Percentiles rank a stretch among this genome's conserved stretches.
Evolutionary conservation across 2,113 vertebrate species (phyloP).

Genomic region (Hydropotes inermis): DNA sequence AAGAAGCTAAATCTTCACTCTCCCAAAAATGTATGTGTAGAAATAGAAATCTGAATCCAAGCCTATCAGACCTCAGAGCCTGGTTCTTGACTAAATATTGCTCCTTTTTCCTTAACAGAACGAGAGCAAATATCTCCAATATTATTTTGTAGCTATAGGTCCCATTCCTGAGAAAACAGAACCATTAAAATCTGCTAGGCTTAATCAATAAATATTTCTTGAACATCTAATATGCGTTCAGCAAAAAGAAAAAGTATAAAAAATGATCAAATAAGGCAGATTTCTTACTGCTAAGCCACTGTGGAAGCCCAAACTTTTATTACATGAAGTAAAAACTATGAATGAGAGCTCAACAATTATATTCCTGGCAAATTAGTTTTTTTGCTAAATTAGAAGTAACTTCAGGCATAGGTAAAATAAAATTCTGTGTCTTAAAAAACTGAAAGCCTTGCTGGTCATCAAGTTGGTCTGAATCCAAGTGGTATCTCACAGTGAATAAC

Average conservation of each 20-base stretch:
- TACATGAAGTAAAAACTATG: background rate
- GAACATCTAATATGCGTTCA: background rate
- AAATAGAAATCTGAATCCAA: background rate
- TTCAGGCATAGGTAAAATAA: background rate
- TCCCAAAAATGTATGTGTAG: background rate
- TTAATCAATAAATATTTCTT: background rate
- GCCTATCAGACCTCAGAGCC: background rate
- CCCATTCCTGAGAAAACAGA: background rate
- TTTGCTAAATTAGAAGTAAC: slow-evolving; percentile 48
- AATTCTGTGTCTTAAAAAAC: slow-evolving; percentile 62
- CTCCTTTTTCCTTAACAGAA: background rate
- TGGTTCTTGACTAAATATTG: background rate
- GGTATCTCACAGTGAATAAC: slow-evolving; percentile 62
- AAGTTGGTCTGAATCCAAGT: slow-evolving; percentile 61
- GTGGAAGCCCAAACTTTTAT: background rate
- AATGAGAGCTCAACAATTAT: background rate
- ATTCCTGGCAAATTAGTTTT: slow-evolving; percentile 59
- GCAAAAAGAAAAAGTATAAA: background rate
- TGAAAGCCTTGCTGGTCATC: slow-evolving; percentile 66
- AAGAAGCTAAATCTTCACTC: background rate
- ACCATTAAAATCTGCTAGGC: background rate
- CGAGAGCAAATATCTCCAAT: background rate
- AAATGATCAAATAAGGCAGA: background rate
- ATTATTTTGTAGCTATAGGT: background rate
- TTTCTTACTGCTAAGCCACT: background rate